Evolutionary conservation across 2,888 invertebrate species (phyloP).

Genomic region (Meteorus colon): DNA sequence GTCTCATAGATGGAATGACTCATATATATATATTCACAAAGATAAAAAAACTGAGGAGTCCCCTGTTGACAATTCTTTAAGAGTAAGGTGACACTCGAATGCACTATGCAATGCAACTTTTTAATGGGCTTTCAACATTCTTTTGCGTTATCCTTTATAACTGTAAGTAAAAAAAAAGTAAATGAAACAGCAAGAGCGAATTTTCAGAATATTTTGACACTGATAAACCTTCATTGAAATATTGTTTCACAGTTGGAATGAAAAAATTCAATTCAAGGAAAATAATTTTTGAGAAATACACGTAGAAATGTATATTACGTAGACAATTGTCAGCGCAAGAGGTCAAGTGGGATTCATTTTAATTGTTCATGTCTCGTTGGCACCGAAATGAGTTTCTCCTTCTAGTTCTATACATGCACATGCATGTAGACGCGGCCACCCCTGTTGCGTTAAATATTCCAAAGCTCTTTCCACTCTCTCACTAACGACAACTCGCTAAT

Average conservation of each 20-base stretch:
- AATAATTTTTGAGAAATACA: not conserved
- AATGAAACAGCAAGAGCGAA: too few relatives aligned
- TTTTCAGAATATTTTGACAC: too few relatives aligned
- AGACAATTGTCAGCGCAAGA: constrained; percentile 15
- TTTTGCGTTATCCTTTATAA: too few relatives aligned
- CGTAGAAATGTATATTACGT: not conserved
- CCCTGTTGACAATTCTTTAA: not conserved
- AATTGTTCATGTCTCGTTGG: constrained; percentile 62
- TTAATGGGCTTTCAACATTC: too few relatives aligned
- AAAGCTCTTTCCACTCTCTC: constrained; percentile 53
- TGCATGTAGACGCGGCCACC: constrained; percentile 33
- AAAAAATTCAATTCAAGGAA: not conserved
- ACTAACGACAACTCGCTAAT: constrained; percentile 64
- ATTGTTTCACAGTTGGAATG: too few relatives aligned
- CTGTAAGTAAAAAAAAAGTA: too few relatives aligned
- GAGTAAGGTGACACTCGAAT: not conserved
- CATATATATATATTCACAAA: constrained; percentile 1
- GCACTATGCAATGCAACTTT: too few relatives aligned
- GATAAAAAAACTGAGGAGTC: not conserved
- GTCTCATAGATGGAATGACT: not conserved
- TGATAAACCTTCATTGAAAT: too few relatives aligned
- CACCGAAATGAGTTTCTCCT: constrained; percentile 54
- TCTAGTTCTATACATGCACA: constrained; percentile 47
- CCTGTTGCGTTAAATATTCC: constrained; percentile 59
- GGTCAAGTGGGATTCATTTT: constrained; percentile 61